These are phyloP conservation scores for Nephrotoma guestfalica DNA, from an alignment of 2,888 invertebrate species.

Conservation along the genomic window DNA sequence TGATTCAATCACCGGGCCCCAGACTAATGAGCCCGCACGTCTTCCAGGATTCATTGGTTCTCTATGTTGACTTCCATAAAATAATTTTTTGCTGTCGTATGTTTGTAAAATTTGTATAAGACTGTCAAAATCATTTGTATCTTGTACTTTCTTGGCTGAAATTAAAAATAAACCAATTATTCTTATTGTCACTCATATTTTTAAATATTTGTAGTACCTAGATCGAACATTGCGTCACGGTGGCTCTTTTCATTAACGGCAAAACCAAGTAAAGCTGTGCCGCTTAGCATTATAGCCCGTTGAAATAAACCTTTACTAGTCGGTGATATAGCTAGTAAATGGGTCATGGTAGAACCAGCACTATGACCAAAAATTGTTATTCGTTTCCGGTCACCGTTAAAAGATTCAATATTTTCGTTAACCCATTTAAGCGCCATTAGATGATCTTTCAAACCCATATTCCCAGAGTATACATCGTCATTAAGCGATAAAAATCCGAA, in stretches of 20 bases:
- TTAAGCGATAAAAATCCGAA: not conserved
- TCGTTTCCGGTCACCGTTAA: not conserved
- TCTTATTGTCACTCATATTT: not conserved
- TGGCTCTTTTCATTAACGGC: not conserved
- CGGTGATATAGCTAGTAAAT: not conserved
- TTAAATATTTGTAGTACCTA: not conserved
- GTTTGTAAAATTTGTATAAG: not conserved
- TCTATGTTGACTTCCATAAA: not conserved
- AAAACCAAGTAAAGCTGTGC: not conserved
- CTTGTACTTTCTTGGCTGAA: not conserved
- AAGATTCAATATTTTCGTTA: not conserved
- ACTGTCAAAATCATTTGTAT: not conserved
- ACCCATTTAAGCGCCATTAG: not conserved
- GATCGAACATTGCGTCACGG: not conserved
- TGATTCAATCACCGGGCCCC: not conserved
- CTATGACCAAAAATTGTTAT: not conserved
- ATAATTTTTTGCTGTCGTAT: not conserved
- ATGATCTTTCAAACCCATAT: not conserved
- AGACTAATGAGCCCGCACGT: not conserved
- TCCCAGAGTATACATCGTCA: not conserved
- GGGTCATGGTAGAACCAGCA: not conserved
- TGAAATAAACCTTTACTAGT: not conserved
- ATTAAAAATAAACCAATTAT: not conserved
- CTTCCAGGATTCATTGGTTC: not conserved
- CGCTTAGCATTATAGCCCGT: not conserved